Conservation (phyloP, 2,113 vertebrate species). For the Mus pahari region DNA sequence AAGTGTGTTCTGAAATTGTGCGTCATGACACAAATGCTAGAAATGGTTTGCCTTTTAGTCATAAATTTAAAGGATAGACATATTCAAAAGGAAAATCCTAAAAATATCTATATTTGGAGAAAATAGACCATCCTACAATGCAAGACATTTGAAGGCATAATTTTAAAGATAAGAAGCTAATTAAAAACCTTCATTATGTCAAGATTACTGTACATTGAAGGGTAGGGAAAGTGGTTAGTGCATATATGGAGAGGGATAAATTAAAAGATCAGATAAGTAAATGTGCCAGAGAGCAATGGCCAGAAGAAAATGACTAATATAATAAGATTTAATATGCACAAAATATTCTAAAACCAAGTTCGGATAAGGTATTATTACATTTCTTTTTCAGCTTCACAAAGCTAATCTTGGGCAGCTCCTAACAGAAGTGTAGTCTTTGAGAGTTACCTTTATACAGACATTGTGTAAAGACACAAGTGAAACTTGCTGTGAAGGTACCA, state of each 20-base stretch:
- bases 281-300: background rate
- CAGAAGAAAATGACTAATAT: conserved; percentile 37
- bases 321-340: background rate
- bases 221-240: background rate
- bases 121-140: background rate
- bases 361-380: background rate
- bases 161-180: conserved; percentile 52
- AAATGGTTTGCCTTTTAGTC: conserved; percentile 3
- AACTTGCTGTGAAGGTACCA: background rate
- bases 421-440: conserved; percentile 13
- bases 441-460: background rate
- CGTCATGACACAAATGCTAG: background rate
- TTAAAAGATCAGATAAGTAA: conserved; percentile 44
- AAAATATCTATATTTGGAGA: conserved; percentile 38
- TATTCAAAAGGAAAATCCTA: background rate
- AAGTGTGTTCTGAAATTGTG: background rate
- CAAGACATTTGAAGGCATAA: conserved; percentile 37
- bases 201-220: conserved; percentile 35
- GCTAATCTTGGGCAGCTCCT: background rate
- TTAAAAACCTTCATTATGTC: conserved; percentile 55
- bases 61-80: background rate
- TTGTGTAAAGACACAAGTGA: background rate
- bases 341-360: conserved; percentile 37
- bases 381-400: conserved; percentile 52
- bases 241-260: background rate